Evolutionary conservation across 30 jellyfish, hydroid and myxozoan genomes (phyloP).

Genomic region (Hydractinia symbiolongicarpus): DNA sequence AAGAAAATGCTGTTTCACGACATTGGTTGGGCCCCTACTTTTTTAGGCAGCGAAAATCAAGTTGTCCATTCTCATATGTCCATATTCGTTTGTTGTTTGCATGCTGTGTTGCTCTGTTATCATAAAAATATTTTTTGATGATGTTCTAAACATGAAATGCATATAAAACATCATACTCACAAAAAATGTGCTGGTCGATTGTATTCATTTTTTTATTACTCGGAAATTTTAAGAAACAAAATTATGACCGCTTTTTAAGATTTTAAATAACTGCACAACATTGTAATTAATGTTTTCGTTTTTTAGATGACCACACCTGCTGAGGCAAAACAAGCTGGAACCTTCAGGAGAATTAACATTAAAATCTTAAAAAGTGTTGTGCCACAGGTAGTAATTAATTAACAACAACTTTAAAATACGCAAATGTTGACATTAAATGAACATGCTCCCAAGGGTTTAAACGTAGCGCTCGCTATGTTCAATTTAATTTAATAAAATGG

Average conservation of each 20-base stretch:
- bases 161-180: no score
- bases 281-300: background rate
- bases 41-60: background rate
- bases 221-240: no score
- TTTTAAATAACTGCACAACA: no score
- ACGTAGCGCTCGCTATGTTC: background rate
- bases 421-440: background rate
- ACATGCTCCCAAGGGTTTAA: background rate
- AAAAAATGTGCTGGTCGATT: no score
- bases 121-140: no score
- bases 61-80: background rate
- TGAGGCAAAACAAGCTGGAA: slow-evolving; percentile 96
- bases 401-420: background rate
- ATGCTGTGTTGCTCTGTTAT: no score
- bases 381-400: slow-evolving; percentile 49
- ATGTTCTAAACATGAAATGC: no score
- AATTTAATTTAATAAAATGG: background rate
- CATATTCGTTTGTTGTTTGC: no score
- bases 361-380: slow-evolving; percentile 32
- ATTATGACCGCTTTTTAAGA: no score
- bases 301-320: slow-evolving; percentile 80
- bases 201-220: no score
- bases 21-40: background rate
- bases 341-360: slow-evolving; percentile 72
- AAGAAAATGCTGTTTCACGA: background rate